These are phyloP conservation scores for Anabacerthia variegaticeps DNA, from an alignment of 2,797 vertebrate genomes.

Conservation along the genomic window DNA sequence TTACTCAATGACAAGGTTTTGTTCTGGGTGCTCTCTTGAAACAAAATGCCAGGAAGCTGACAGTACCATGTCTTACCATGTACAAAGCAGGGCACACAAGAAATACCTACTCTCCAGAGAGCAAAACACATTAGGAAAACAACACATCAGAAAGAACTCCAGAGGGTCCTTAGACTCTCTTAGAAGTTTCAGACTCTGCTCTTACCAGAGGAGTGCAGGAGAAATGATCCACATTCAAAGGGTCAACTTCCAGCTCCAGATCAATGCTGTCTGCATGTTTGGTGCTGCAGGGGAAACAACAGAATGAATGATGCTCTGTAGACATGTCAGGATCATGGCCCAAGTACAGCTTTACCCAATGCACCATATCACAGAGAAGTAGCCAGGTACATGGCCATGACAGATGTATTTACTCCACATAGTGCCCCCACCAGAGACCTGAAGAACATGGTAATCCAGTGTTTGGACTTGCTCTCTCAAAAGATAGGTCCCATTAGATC, in stretches of 20 bases:
- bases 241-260: slow-evolving; percentile 96
- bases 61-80: neutral
- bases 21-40: neutral
- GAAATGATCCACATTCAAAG: slow-evolving; percentile 98
- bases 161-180: neutral
- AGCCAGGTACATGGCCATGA: neutral
- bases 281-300: slow-evolving; percentile 77
- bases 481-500: neutral
- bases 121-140: neutral
- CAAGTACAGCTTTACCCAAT: neutral
- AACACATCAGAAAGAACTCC: neutral
- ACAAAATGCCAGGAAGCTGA: neutral
- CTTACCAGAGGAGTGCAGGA: slow-evolving; percentile 98
- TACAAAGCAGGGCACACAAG: neutral
- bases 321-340: neutral
- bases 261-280: slow-evolving; percentile 98
- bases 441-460: neutral
- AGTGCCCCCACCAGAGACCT: neutral
- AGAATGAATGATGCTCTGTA: neutral
- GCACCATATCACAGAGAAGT: neutral
- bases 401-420: neutral
- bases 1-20: neutral
- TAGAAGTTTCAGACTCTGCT: neutral
- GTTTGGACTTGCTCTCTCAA: neutral
- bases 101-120: neutral